Evolutionary conservation across 1,140 invertebrate genomes (phyloP), one percentile per base, ranked within the genome.

Genomic region (Heliconius hermathena): DNA sequence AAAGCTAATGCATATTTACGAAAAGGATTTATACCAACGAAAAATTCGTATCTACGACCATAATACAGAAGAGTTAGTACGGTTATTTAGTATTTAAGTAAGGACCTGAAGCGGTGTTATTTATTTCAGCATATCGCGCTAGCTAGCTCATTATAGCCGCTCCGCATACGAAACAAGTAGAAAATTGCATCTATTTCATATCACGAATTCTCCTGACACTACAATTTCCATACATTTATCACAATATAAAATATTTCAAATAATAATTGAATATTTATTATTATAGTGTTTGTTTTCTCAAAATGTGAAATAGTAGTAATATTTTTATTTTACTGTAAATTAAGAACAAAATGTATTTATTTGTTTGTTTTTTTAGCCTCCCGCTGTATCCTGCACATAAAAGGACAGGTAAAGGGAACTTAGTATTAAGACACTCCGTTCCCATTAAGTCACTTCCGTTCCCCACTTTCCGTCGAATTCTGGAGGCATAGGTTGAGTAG

Each of bases 171-270:
- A 79, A 82, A 79, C 79, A 71, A 81, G 74, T 78, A 52, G 78
- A 41, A 82, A 81, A 83, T 84, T 82, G 81, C 81, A 79, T 80
- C 72, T 77, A 76, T 80, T 82, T 77, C 81, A 77, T 73, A 66
- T 22, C 60, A 80, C 77, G 78, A 81, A 81, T 84, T 78, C 76
- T 74, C 77, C 20, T 73, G 76, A 73, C 46, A 46, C 75, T 60
- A 79, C 72, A 54, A 82, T 81, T 84, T 83, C 74, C 78, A 81
- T 83, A 78, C 74, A 82, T 80, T 83, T 82, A 80, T 81, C 41
- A 52, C 73, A 77, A 22, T 66, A 66, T 26, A 66, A 29, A 66
- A 66, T 66, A 16, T 26, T 66, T 22, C 26, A 66, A 66, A 66
- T 66, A 29, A 66, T 13, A 29, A 66, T 66, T 66, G 60, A 66